phyloP scores from a whole-genome alignment of 2,888 invertebrate species.

The Phengaris alcon region DNA sequence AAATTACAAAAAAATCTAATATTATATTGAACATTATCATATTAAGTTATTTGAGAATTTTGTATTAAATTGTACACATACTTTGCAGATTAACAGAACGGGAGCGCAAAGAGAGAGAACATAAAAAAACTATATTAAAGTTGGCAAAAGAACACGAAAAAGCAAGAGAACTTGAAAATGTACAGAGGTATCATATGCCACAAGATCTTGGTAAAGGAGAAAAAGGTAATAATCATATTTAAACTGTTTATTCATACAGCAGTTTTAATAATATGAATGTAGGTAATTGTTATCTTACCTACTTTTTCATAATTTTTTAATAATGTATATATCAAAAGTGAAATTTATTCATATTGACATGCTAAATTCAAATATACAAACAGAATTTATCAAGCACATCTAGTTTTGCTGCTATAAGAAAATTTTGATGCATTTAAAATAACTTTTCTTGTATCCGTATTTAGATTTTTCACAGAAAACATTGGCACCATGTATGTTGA shows the following conservation, averaged over 20 bases:
- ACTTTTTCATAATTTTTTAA: too few relatives aligned
- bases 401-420: too few relatives aligned
- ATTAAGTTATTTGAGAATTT: neutral
- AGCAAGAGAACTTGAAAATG: constrained; percentile 94
- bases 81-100: constrained; percentile 86
- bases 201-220: constrained; percentile 88
- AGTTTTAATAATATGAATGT: too few relatives aligned
- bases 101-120: constrained; percentile 90
- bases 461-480: too few relatives aligned
- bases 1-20: neutral
- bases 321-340: too few relatives aligned
- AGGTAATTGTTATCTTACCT: too few relatives aligned
- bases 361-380: too few relatives aligned
- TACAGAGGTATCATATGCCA: constrained; percentile 97
- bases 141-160: constrained; percentile 97
- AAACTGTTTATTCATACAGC: neutral
- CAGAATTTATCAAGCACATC: too few relatives aligned
- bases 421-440: too few relatives aligned
- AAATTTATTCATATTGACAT: too few relatives aligned
- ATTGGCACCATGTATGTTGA: too few relatives aligned
- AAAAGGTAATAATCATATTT: constrained; percentile 59
- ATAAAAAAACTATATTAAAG: constrained; percentile 93
- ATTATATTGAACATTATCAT: neutral
- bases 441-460: too few relatives aligned
- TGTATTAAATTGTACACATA: neutral